Evolutionary conservation across 2,888 invertebrate genomes (phyloP), one percentile per base, ranked within the genome.

Genomic region (Formica aserva): DNA sequence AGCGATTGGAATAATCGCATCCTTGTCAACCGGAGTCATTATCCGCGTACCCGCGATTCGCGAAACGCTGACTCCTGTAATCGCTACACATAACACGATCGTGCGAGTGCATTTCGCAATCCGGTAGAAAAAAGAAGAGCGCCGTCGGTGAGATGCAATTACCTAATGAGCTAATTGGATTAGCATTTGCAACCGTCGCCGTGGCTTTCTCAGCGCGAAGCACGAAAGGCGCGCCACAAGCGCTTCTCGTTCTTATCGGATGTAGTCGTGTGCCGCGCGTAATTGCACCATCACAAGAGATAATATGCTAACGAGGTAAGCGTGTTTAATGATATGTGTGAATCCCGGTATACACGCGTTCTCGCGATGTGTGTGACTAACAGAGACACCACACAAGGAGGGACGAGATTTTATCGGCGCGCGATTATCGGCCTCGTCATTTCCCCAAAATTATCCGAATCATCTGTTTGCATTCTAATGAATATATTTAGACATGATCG

Each of bases 281-380:
- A 93, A 93, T 93, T 92, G 92, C 89, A 82, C 84, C 89, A 87
- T 91, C 89, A 85, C 74, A 57, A 69, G 85, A 92, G 93, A 93
- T 93, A 93, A 93, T 93, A 94, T 94, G 93, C 92, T 93, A 93
- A 94, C 91, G 89, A 90, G 88, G 65, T 84, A 77, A 76, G 82
- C 88, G 87, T 86, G 86, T 91, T 92, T 92, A 92, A 93, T 91
- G 90, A 88, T 92, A 92, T 89, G 92, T 92, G 93, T 92, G 93
- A 93, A 93, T 92, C 90, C 85, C 63, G 72, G 87, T 82, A 78
- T 75, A 88, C 88, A 88, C 84, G 89, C 88, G 90, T 92, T 92
- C 93, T 92, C 92, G 91, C 90, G 86, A 77, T 84, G 83, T 62
- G 82, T 62, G 80, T 85, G 86, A 89, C 87, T 88, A 91, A 88